These are phyloP conservation scores for Lepidostoma basale DNA, from an alignment of 1,140 invertebrate species.

Conservation along the genomic window DNA sequence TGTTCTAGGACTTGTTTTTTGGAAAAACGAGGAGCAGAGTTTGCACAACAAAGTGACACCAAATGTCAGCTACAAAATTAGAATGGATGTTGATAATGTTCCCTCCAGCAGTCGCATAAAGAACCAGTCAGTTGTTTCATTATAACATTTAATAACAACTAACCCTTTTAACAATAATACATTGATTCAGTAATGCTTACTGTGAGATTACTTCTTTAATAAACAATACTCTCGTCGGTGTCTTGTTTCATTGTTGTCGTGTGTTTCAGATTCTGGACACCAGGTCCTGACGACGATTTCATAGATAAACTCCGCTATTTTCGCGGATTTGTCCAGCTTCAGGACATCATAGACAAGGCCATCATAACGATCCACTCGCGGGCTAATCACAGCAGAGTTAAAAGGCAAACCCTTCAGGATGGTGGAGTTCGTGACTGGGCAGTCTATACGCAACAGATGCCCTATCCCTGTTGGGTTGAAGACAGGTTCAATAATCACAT, in stretches of 20 bases:
- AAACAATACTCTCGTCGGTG: too few relatives aligned
- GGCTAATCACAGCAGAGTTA: constrained; percentile 43
- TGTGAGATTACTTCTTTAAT: too few relatives aligned
- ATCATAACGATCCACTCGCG: constrained; percentile 53
- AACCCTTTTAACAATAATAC: too few relatives aligned
- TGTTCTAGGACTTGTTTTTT: constrained; percentile 57
- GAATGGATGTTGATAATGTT: constrained; percentile 72
- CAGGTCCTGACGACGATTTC: constrained; percentile 68
- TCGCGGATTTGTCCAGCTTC: constrained; percentile 70
- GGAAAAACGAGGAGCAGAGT: constrained; percentile 48
- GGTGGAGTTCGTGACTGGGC: constrained; percentile 54
- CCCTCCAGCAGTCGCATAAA: constrained; percentile 65
- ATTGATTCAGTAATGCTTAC: too few relatives aligned
- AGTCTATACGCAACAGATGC: constrained; percentile 69
- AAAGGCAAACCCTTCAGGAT: constrained; percentile 41
- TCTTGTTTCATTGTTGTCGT: too few relatives aligned
- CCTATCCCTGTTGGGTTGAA: constrained; percentile 69
- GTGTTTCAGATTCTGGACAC: constrained; percentile 67
- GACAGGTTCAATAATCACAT: too few relatives aligned
- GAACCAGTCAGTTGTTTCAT: constrained; percentile 59
- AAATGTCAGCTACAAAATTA: constrained; percentile 65
- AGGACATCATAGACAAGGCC: constrained; percentile 68
- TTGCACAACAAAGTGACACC: constrained; percentile 46
- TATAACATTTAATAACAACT: too few relatives aligned
- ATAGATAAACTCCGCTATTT: constrained; percentile 69